Percentiles rank a stretch among this genome's conserved stretches.
Conservation (phyloP, 2,888 invertebrate species). For the Conistra vaccinii region DNA sequence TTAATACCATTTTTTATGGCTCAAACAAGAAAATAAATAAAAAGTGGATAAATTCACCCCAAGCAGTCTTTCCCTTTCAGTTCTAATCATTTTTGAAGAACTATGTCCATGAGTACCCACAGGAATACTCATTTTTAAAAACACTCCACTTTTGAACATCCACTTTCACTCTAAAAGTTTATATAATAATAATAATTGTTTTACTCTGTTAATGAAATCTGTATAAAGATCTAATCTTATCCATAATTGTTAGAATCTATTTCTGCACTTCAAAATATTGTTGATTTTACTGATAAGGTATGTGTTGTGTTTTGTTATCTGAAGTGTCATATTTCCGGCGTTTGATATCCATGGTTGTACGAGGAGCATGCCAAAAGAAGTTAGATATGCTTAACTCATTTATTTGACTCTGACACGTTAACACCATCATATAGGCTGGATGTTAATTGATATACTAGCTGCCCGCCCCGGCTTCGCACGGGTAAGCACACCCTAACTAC, state of each 20-base stretch:
- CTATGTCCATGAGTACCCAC: constrained; percentile 31
- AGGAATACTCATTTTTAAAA: constrained; percentile 19
- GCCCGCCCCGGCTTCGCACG: no score
- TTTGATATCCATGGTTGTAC: neutral
- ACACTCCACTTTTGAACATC: constrained; percentile 4
- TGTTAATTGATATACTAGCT: no score
- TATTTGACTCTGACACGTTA: no score
- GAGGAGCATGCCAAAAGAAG: no score
- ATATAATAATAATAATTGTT: constrained; percentile 40
- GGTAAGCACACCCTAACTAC: no score
- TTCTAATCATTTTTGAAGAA: constrained; percentile 39
- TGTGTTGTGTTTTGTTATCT: constrained; percentile 38
- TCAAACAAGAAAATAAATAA: neutral
- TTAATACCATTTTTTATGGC: no score
- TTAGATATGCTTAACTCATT: no score
- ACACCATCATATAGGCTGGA: no score
- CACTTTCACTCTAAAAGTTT: constrained; percentile 12
- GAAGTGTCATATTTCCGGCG: constrained; percentile 35
- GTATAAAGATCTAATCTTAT: constrained; percentile 44
- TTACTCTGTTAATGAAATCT: constrained; percentile 24
- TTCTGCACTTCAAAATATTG: constrained; percentile 42
- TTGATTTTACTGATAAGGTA: constrained; percentile 30
- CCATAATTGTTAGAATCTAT: constrained; percentile 16
- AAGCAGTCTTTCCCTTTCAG: constrained; percentile 58
- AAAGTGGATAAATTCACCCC: constrained; percentile 50